Evolutionary conservation across 2,888 invertebrate species (phyloP), one percentile per base, ranked within the genome.

Genomic region (Epinotia demarniana): DNA sequence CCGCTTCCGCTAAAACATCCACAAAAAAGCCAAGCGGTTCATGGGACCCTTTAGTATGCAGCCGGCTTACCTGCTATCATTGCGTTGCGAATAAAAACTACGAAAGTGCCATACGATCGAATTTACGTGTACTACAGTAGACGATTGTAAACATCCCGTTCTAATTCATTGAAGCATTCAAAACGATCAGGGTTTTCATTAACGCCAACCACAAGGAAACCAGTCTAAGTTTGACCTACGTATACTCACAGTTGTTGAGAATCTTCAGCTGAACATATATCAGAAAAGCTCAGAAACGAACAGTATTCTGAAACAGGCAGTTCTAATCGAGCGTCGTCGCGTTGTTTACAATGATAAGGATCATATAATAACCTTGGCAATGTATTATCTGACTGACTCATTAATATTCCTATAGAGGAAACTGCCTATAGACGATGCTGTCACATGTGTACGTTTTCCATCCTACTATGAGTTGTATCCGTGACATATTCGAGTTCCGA

Each of bases 351-450:
- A 74, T 77, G 70, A 75, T 79, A 79, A 74, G 77, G 5, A 81
- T 76, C 79, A 69, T 79, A 78, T 68, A 78, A 77, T 79, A 77
- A 76, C 84, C 85, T 83, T 85, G 84, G 23, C 70, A 39, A 79
- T 80, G 79, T 60, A 78, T 82, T 80, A 81, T 79, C 77, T 78
- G 76, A 79, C 78, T 79, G 77, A 76, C 80, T 77, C 76, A 82
- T 81, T 80, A 82, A 84, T 84, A 33, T 84, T 86, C 84, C 84
- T 82, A 80, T 55, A 55, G 49, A 64, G 66, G 66, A 66, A 66
- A 66, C 66, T 53, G 27, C 66, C 66, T 53, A n/a, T 27, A 84
- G 81, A 72, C 77, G 76, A 80, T 72, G 49, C 72, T 58, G 78
- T 61, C 58, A 60, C 63, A 74, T 64, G 58, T 72, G 75, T 75